A percentile compares a stretch with the other conserved stretches of the same genome.
Conservation (phyloP, 2,888 invertebrate species). For the Ferrisia virgata region DNA sequence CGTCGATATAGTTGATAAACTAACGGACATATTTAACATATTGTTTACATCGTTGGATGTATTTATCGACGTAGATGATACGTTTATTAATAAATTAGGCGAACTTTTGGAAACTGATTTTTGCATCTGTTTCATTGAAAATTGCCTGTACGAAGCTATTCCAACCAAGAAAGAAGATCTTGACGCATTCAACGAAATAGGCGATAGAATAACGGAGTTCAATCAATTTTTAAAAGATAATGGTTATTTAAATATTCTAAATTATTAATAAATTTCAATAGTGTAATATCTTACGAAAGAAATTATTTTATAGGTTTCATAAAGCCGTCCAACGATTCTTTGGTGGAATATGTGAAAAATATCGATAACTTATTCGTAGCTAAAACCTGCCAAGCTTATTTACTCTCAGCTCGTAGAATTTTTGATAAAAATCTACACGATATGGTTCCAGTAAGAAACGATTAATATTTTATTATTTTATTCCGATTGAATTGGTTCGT, state of each 20-base stretch:
- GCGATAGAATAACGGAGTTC: constrained; percentile 61
- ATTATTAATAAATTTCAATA: background rate
- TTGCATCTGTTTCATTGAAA: constrained; percentile 64
- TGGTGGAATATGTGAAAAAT: constrained; percentile 44
- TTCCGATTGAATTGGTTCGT: background rate
- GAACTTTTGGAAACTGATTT: constrained; percentile 60
- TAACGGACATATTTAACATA: constrained; percentile 59
- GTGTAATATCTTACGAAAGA: background rate
- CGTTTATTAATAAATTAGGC: constrained; percentile 58
- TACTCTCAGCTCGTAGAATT: constrained; percentile 45
- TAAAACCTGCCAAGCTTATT: constrained; percentile 47
- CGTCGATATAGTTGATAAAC: constrained; percentile 59
- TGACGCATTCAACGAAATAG: constrained; percentile 63
- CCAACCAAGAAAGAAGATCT: constrained; percentile 69
- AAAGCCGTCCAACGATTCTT: constrained; percentile 31
- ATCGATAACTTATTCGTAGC: constrained; percentile 47
- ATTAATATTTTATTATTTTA: background rate
- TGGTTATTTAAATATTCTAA: background rate
- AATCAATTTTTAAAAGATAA: constrained; percentile 41
- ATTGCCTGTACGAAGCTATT: constrained; percentile 72
- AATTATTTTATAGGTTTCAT: constrained; percentile 42
- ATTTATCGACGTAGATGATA: constrained; percentile 54
- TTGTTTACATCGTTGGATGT: constrained; percentile 60
- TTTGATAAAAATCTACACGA: constrained; percentile 47
- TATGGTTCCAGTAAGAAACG: constrained; percentile 44